Percentiles rank a stretch among this genome's conserved stretches.
Conservation (phyloP, 2,113 vertebrate genomes). For the Pachyramphus minor region DNA sequence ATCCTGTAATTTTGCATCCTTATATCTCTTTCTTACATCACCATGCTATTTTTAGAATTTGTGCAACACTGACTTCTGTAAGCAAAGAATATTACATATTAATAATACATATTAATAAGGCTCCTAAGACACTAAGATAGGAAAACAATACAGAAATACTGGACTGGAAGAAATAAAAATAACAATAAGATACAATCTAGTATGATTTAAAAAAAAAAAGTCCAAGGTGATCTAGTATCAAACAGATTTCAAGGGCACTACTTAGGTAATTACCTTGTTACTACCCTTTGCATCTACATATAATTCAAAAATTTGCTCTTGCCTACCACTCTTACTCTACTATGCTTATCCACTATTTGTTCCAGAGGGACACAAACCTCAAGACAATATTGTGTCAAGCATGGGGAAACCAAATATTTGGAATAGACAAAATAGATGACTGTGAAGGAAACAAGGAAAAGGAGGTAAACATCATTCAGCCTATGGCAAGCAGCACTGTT, state of each 20-base stretch:
- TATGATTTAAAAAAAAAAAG: background rate
- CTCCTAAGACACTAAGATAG: background rate
- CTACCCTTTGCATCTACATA: background rate
- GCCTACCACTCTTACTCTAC: background rate
- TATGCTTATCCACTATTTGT: background rate
- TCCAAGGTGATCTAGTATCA: background rate
- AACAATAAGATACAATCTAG: background rate
- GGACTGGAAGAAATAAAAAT: background rate
- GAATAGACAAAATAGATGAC: background rate
- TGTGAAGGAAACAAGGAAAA: background rate
- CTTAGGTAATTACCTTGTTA: background rate
- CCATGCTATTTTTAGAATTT: background rate
- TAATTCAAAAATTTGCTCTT: background rate
- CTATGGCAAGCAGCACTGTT: background rate
- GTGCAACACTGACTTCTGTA: background rate
- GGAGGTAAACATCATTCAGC: background rate
- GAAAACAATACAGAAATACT: background rate
- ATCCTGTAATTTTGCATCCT: background rate
- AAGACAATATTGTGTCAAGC: background rate
- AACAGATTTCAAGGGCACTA: background rate
- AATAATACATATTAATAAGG: background rate
- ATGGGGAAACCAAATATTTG: background rate
- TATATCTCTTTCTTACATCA: background rate
- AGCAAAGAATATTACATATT: background rate
- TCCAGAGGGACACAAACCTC: background rate